Conservation (phyloP, 2,113 vertebrate species). For the Zootoca vivipara region DNA sequence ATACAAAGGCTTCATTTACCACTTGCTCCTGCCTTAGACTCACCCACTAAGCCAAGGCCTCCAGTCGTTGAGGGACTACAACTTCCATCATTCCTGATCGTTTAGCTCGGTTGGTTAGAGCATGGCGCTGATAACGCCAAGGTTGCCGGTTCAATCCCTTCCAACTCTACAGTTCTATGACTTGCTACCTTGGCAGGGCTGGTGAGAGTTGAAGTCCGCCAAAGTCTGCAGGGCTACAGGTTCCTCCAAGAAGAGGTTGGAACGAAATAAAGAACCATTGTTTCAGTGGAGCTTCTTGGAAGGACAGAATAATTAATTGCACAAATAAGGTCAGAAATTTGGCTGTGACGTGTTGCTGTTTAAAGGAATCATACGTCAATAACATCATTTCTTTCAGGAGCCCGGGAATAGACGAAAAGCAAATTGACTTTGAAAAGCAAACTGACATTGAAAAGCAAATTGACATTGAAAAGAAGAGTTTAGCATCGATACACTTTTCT, state of each 20-base stretch:
- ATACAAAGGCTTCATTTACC: background rate
- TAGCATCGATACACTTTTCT: background rate
- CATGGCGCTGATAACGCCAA: no score
- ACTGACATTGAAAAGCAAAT: background rate
- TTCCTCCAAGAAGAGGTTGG: no score
- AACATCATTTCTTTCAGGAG: conserved; percentile 24
- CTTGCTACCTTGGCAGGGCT: no score
- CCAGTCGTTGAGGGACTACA: no score
- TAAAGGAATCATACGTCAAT: conserved; percentile 21
- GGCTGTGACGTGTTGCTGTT: no score
- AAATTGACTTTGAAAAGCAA: background rate
- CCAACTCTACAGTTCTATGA: no score
- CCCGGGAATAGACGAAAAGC: background rate
- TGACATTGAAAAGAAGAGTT: conserved; percentile 8
- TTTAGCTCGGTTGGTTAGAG: no score
- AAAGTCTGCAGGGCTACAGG: no score
- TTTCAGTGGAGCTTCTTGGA: background rate
- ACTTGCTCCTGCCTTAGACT: background rate
- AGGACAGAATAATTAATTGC: background rate
- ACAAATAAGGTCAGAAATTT: background rate
- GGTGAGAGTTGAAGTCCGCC: no score
- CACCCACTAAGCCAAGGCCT: background rate
- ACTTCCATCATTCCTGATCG: no score
- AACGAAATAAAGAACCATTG: background rate
- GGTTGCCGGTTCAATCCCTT: no score